Percentiles rank a stretch among this genome's conserved stretches.
Conservation (phyloP, 1,140 invertebrate genomes). For the Eueides isabella region DNA sequence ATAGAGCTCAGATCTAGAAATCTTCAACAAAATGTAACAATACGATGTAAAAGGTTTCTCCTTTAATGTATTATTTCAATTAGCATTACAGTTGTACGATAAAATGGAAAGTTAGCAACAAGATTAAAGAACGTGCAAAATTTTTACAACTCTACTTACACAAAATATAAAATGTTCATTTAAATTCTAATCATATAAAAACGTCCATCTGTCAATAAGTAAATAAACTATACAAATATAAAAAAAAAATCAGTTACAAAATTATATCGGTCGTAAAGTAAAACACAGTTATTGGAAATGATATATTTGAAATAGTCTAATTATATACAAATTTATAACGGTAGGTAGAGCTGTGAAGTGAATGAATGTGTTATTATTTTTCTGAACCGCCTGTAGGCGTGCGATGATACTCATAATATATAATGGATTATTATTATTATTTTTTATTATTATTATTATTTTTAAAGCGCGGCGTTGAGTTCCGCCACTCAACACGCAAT, state of each 20-base stretch:
- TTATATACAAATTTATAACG: neutral
- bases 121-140: slow-evolving; percentile 4
- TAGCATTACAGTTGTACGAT: slow-evolving; percentile 3
- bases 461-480: too few relatives aligned
- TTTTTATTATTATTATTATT: too few relatives aligned
- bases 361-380: neutral
- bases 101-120: slow-evolving; percentile 1
- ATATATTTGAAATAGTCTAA: slow-evolving; percentile 1
- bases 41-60: neutral
- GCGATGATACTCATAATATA: neutral
- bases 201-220: neutral
- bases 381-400: neutral
- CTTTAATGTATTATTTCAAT: slow-evolving; percentile 5
- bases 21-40: neutral
- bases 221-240: neutral
- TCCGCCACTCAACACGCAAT: too few relatives aligned
- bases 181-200: neutral
- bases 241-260: neutral
- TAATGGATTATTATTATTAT: too few relatives aligned
- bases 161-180: neutral
- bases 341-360: neutral
- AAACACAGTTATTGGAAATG: neutral
- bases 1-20: neutral
- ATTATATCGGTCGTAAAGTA: neutral
- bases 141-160: neutral